Conservation (phyloP, 2,888 invertebrate genomes). For the Trissolcus brochymenae region DNA sequence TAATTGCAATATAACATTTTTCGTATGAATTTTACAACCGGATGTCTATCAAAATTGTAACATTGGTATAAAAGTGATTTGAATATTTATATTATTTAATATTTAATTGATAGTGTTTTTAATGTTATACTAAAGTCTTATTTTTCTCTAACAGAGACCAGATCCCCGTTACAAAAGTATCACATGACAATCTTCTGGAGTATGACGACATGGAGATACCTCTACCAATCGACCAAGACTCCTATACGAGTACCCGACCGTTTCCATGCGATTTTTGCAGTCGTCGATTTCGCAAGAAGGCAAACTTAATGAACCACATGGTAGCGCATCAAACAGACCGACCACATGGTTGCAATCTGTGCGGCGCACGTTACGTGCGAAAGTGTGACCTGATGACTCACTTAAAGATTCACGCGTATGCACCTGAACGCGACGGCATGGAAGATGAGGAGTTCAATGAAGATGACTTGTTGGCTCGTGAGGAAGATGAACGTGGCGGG, state of each 20-base stretch:
- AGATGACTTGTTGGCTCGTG: constrained; percentile 71
- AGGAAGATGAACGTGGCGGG: constrained; percentile 70
- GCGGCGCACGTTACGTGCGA: constrained; percentile 87
- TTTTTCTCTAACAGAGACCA: constrained; percentile 79
- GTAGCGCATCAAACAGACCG: constrained; percentile 90
- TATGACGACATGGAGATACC: constrained; percentile 86
- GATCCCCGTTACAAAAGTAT: constrained; percentile 79
- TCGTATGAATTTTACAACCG: too few relatives aligned
- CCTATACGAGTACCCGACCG: constrained; percentile 85
- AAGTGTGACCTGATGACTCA: constrained; percentile 90
- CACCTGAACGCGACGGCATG: constrained; percentile 80
- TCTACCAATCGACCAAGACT: constrained; percentile 88
- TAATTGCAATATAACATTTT: too few relatives aligned
- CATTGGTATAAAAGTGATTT: neutral
- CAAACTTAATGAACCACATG: constrained; percentile 91
- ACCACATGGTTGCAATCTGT: constrained; percentile 88
- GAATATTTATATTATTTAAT: neutral
- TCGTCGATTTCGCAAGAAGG: constrained; percentile 88
- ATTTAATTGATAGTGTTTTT: neutral
- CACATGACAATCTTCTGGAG: constrained; percentile 76
- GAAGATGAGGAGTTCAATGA: constrained; percentile 79
- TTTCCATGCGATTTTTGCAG: constrained; percentile 93
- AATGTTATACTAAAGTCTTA: neutral
- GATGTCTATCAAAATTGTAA: neutral
- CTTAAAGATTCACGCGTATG: constrained; percentile 87